Conservation (phyloP, 2,888 invertebrate species). For the Nomada hirtipes region DNA sequence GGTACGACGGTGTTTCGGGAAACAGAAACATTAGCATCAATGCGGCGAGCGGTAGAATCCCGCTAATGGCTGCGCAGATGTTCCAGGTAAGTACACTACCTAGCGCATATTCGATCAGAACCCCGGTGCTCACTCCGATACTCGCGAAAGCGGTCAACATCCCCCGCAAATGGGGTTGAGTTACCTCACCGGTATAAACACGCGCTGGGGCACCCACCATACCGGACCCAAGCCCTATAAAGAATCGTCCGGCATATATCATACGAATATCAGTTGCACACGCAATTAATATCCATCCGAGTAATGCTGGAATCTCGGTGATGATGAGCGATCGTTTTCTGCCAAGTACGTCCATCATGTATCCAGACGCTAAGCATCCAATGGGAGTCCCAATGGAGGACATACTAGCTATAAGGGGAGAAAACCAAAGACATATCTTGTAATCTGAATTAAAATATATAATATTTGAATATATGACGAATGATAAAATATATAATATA, state of each 20-base stretch:
- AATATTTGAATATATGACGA: background rate
- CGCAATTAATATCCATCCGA: conserved; percentile 89
- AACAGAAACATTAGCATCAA: conserved; percentile 87
- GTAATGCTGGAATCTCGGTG: conserved; percentile 88
- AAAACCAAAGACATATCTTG: background rate
- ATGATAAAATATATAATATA: background rate
- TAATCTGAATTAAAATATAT: background rate
- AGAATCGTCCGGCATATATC: conserved; percentile 88
- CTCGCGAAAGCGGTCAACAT: conserved; percentile 90
- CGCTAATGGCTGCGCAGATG: conserved; percentile 87
- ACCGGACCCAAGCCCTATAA: conserved; percentile 90
- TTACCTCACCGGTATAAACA: conserved; percentile 90
- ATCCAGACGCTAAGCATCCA: conserved; percentile 90
- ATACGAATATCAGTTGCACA: conserved; percentile 86
- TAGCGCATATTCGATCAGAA: conserved; percentile 87
- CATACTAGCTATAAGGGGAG: conserved; percentile 86
- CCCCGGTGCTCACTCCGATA: conserved; percentile 90
- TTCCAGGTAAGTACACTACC: conserved; percentile 88
- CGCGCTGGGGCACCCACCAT: conserved; percentile 90
- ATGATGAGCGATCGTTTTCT: conserved; percentile 87
- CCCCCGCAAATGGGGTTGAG: conserved; percentile 91
- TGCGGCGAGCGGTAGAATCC: conserved; percentile 87
- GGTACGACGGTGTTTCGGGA: conserved; percentile 91
- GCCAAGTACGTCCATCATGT: conserved; percentile 89
- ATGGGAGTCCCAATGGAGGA: conserved; percentile 89